Evolutionary conservation across 2,797 vertebrate genomes (phyloP).

Genomic region (Adrianichthys oophorus): DNA sequence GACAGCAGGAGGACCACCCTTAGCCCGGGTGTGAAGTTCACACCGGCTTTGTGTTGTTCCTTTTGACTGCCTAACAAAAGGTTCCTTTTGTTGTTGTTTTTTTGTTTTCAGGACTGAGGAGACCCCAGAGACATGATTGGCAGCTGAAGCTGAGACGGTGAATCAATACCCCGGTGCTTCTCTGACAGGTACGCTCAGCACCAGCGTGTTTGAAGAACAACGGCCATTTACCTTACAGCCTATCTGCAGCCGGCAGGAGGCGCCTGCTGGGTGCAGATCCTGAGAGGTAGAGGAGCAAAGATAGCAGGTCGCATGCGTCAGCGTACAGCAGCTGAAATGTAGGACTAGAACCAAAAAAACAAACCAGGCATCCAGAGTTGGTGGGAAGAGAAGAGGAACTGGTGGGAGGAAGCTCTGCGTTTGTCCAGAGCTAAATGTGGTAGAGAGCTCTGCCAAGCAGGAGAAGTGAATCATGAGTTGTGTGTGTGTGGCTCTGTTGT

Average conservation of each 20-base stretch:
- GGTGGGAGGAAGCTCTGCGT: constrained; percentile 55
- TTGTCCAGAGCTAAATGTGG: constrained; percentile 55
- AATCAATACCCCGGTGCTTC: constrained; percentile 63
- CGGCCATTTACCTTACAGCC: constrained; percentile 19
- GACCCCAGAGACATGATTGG: constrained; percentile 64
- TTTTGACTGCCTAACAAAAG: constrained; percentile 31
- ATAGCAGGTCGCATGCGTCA: constrained; percentile 21
- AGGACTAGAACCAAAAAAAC: constrained; percentile 31
- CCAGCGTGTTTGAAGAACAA: constrained; percentile 17
- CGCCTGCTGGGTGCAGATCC: constrained; percentile 33
- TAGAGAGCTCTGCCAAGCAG: constrained; percentile 38
- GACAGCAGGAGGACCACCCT: constrained; percentile 6
- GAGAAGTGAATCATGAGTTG: constrained; percentile 43
- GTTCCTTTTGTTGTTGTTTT: constrained; percentile 50
- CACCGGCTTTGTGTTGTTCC: constrained; percentile 5
- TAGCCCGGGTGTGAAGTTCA: constrained; percentile 10
- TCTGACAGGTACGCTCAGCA: constrained; percentile 61
- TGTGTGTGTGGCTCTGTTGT: not conserved
- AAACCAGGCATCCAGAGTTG: constrained; percentile 44
- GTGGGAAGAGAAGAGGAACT: constrained; percentile 58
- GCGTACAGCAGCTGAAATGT: constrained; percentile 30
- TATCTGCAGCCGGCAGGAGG: constrained; percentile 46
- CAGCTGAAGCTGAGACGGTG: constrained; percentile 66
- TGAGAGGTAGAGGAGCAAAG: constrained; percentile 5
- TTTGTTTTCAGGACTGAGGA: constrained; percentile 60